These are phyloP conservation scores for Microvelia longipes DNA, from an alignment of 1,140 invertebrate genomes.

Conservation along the genomic window DNA sequence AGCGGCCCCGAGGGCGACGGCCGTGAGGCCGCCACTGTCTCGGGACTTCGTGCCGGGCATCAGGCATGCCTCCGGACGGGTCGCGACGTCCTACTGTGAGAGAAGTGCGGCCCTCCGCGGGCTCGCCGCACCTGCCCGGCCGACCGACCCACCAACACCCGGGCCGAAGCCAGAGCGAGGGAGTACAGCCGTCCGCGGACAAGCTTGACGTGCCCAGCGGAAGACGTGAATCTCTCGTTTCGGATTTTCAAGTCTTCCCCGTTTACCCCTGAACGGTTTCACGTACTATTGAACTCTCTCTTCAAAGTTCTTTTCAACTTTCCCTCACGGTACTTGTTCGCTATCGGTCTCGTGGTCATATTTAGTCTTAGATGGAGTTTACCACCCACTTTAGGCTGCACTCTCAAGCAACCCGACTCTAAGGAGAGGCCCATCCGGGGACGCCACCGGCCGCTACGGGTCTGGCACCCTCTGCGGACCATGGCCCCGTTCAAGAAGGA, in stretches of 20 bases:
- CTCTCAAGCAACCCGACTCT: conserved; percentile 72
- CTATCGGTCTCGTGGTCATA: conserved; percentile 69
- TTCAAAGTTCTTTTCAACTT: conserved; percentile 82
- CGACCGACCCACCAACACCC: conserved; percentile 3
- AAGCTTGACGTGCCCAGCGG: neutral
- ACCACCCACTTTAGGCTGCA: conserved; percentile 70
- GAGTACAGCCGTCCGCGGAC: neutral
- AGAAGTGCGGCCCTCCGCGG: conserved; percentile 11
- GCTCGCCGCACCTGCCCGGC: neutral
- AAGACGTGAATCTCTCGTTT: conserved; percentile 13
- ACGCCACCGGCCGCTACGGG: conserved; percentile 39
- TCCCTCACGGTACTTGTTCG: conserved; percentile 81
- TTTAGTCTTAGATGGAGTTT: conserved; percentile 78
- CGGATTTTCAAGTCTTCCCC: conserved; percentile 30
- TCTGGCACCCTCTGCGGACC: conserved; percentile 53
- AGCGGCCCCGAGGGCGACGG: conserved; percentile 1
- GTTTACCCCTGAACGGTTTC: conserved; percentile 59
- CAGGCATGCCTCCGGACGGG: conserved; percentile 30
- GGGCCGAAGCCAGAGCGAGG: conserved; percentile 20
- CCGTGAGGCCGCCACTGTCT: conserved; percentile 1
- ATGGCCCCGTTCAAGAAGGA: conserved; percentile 50
- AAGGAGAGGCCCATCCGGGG: conserved; percentile 38
- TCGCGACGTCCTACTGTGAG: conserved; percentile 30
- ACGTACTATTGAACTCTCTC: conserved; percentile 75
- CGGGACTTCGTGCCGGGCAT: conserved; percentile 6